Conservation (phyloP, 2,797 vertebrate genomes). For the Brotogeris chrysoptera region DNA sequence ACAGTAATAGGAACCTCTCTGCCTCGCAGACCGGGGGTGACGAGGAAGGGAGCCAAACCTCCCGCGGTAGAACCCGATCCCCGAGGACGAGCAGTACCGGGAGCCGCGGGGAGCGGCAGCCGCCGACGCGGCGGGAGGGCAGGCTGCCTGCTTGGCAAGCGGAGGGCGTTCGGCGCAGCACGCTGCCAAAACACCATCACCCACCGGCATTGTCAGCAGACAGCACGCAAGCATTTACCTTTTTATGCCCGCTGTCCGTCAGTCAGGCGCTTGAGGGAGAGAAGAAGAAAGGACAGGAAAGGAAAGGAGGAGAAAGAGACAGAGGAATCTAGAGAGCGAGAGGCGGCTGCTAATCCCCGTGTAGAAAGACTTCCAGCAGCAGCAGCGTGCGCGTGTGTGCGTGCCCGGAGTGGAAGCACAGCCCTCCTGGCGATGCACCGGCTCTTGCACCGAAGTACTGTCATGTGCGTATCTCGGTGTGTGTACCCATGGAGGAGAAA, state of each 20-base stretch:
- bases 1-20: not conserved
- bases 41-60: not conserved
- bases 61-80: not conserved
- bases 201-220: not conserved
- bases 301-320: not conserved
- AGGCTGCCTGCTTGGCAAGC: not conserved
- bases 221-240: slow-evolving; percentile 28
- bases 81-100: not conserved
- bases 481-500: not conserved
- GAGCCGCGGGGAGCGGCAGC: not conserved
- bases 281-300: not conserved
- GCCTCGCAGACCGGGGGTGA: not conserved
- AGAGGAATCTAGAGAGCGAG: not conserved
- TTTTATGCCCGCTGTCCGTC: slow-evolving; percentile 14
- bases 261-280: not conserved
- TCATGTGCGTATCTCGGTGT: slow-evolving; percentile 16
- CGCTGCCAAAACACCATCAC: not conserved
- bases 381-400: not conserved
- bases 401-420: slow-evolving; percentile 34
- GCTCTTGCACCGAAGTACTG: slow-evolving; percentile 28
- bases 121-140: not conserved
- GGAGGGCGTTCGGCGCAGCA: not conserved
- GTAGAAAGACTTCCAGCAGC: slow-evolving; percentile 5
- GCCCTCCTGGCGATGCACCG: slow-evolving; percentile 49
- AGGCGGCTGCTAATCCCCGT: slow-evolving; percentile 57